Conservation (phyloP, 2,888 invertebrate species). For the Andrena praecox region DNA sequence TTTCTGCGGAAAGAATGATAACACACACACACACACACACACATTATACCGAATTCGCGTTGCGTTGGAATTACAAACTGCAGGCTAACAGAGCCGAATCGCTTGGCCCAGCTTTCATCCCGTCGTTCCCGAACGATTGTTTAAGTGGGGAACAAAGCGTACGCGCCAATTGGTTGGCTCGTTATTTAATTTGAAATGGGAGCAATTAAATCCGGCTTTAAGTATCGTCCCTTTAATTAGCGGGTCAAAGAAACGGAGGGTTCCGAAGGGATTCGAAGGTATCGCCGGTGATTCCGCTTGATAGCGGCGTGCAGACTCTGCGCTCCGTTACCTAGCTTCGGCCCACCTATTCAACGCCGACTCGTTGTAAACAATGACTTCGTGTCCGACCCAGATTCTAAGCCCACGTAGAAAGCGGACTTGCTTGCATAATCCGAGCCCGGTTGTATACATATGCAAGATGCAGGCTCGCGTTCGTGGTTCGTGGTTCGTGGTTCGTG, state of each 20-base stretch:
- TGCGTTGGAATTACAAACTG: no score
- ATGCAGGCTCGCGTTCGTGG: constrained; percentile 47
- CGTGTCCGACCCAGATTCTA: constrained; percentile 83
- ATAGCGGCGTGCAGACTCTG: constrained; percentile 30
- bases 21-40: no score
- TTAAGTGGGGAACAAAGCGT: no score
- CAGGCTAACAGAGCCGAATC: no score
- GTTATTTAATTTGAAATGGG: no score
- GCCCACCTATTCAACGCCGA: constrained; percentile 65
- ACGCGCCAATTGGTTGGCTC: no score
- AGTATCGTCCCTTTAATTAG: background rate
- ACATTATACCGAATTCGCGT: no score
- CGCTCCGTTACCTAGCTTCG: constrained; percentile 47
- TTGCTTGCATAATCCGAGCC: constrained; percentile 81
- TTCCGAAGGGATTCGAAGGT: constrained; percentile 17
- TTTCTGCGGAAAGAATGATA: no score
- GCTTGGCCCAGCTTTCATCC: no score
- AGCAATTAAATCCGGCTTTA: no score
- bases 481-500: constrained; percentile 47
- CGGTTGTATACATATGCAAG: constrained; percentile 49
- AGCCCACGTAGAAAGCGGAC: constrained; percentile 83
- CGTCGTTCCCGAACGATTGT: no score
- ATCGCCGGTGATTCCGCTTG: constrained; percentile 3
- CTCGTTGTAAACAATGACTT: constrained; percentile 81
- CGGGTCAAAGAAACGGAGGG: background rate